A percentile compares a stretch with the other conserved stretches of the same genome.
phyloP scores from a whole-genome alignment of 2,797 vertebrate genomes.

The Basileuterus tristriatus region DNA sequence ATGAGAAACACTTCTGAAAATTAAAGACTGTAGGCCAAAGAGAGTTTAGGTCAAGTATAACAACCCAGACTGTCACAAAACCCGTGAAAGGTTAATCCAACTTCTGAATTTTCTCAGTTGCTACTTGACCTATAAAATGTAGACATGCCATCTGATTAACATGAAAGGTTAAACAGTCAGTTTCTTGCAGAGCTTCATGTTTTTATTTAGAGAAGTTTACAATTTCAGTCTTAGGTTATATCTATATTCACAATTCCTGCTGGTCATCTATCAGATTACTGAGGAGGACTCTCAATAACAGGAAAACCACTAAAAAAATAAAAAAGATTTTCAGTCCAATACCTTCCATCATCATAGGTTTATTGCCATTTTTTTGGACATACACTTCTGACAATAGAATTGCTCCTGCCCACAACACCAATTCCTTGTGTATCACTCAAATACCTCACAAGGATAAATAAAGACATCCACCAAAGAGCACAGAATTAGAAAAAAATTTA shows the following conservation, averaged over 20 bases:
- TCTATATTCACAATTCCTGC: not conserved
- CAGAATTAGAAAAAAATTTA: not conserved
- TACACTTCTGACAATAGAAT: not conserved
- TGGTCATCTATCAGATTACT: not conserved
- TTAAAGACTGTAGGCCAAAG: not conserved
- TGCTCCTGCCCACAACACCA: not conserved
- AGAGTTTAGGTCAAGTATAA: not conserved
- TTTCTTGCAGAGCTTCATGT: not conserved
- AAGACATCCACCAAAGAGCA: not conserved
- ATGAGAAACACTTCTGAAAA: not conserved
- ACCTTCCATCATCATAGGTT: not conserved
- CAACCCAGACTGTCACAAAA: not conserved
- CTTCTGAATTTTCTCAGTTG: not conserved
- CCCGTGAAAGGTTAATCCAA: not conserved
- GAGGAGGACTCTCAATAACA: not conserved
- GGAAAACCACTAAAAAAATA: not conserved
- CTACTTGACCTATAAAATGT: not conserved
- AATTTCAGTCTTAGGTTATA: not conserved
- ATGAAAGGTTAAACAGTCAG: not conserved
- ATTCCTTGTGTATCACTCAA: not conserved
- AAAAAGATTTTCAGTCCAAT: not conserved
- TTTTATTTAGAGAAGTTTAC: not conserved
- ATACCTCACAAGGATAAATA: not conserved
- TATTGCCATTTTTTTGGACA: not conserved
- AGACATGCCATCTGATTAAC: not conserved